A percentile compares a stretch with the other conserved stretches of the same genome.
These are phyloP conservation scores for Telmatherina bonti DNA, from an alignment of 2,797 vertebrate species.

Conservation along the genomic window DNA sequence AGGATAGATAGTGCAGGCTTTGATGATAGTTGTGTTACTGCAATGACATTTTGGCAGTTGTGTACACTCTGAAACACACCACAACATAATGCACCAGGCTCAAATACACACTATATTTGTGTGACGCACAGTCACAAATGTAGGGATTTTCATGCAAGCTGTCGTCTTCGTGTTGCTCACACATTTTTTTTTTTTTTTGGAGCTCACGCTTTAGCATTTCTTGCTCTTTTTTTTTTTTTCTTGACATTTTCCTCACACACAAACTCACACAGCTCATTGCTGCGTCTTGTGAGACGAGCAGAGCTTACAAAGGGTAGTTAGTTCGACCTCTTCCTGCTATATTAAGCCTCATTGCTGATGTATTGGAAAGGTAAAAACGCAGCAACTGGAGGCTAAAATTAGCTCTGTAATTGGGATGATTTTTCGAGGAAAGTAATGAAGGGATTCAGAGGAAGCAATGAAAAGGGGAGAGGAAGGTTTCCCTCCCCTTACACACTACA, in stretches of 20 bases:
- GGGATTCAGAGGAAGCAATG: conserved; percentile 55
- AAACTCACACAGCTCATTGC: conserved; percentile 40
- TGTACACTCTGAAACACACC: conserved; percentile 63
- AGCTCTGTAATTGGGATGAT: conserved; percentile 76
- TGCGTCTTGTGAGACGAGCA: conserved; percentile 45
- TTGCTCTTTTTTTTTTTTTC: conserved; percentile 40
- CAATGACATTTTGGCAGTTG: conserved; percentile 79
- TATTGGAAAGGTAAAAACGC: conserved; percentile 70
- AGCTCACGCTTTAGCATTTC: conserved; percentile 50
- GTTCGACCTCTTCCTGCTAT: conserved; percentile 61
- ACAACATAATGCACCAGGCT: conserved; percentile 67
- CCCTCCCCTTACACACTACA: conserved; percentile 27
- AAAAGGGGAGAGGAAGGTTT: conserved; percentile 34
- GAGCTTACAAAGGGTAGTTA: conserved; percentile 63
- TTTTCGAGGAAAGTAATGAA: conserved; percentile 67
- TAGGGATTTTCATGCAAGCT: conserved; percentile 73
- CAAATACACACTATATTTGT: conserved; percentile 43
- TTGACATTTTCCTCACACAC: conserved; percentile 7
- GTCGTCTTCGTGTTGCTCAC: conserved; percentile 57
- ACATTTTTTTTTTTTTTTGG: conserved; percentile 33
- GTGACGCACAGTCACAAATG: conserved; percentile 54
- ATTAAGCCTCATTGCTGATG: conserved; percentile 66
- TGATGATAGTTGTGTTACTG: conserved; percentile 76
- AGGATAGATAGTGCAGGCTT: conserved; percentile 75
- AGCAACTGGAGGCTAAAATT: conserved; percentile 76